Conservation (phyloP, 92 coral and sea anemone genomes). For the Galaxea fascicularis region DNA sequence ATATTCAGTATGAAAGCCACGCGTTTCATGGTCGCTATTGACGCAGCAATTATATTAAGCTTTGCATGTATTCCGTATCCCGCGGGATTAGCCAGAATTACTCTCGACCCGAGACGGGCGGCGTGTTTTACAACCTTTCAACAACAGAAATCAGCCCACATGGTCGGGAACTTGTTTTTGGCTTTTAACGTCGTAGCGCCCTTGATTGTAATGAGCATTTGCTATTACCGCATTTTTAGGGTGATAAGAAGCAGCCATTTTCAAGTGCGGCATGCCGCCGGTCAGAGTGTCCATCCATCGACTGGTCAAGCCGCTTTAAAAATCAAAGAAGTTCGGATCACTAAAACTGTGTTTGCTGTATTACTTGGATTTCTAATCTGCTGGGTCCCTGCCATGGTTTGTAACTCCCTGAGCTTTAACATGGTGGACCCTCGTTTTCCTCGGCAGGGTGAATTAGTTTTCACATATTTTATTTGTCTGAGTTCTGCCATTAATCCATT, state of each 20-base stretch:
- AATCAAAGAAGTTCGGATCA: slow-evolving; percentile 41
- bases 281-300: too few relatives aligned
- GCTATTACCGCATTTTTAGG: slow-evolving; percentile 35
- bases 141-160: slow-evolving; percentile 16
- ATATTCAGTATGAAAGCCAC: slow-evolving; percentile 45
- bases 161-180: slow-evolving; percentile 20
- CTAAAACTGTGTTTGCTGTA: slow-evolving; percentile 58
- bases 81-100: slow-evolving; percentile 49
- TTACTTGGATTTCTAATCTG: slow-evolving; percentile 51
- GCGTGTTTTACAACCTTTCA: slow-evolving; percentile 44
- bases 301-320: too few relatives aligned
- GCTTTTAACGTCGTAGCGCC: slow-evolving; percentile 47
- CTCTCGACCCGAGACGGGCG: slow-evolving; percentile 59
- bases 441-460: slow-evolving; percentile 42
- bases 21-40: slow-evolving; percentile 20
- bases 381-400: slow-evolving; percentile 54
- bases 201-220: slow-evolving; percentile 35
- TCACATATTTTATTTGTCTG: slow-evolving; percentile 23
- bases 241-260: slow-evolving; percentile 14
- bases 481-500: slow-evolving; percentile 38
- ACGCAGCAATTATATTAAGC: slow-evolving; percentile 8
- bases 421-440: slow-evolving; percentile 43
- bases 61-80: slow-evolving; percentile 19
- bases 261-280: slow-evolving; percentile 26
- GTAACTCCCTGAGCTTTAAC: slow-evolving; percentile 36